These are phyloP conservation scores for Oophaga sylvatica DNA, from an alignment of 2,797 vertebrate genomes.

Conservation along the genomic window DNA sequence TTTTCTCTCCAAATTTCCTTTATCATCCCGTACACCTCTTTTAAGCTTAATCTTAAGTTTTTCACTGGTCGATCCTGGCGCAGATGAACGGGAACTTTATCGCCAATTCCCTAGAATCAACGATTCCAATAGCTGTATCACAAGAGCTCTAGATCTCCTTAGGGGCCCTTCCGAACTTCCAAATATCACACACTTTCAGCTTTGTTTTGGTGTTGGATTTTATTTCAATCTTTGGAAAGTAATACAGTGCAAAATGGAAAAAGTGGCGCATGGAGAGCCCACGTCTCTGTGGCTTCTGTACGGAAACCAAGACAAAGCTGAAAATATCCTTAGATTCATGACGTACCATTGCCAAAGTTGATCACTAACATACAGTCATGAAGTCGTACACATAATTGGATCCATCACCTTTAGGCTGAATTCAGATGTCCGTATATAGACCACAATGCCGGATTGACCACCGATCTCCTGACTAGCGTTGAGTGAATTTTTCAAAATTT, in stretches of 20 bases:
- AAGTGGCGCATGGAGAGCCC: too few relatives aligned
- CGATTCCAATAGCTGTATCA: background rate
- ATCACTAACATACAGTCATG: background rate
- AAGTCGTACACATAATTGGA: background rate
- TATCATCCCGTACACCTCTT: slow-evolving; percentile 70
- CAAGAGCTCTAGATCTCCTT: background rate
- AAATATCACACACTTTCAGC: too few relatives aligned
- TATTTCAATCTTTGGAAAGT: too few relatives aligned
- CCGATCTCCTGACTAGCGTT: too few relatives aligned
- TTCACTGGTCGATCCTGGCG: slow-evolving; percentile 71
- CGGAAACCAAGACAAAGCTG: too few relatives aligned
- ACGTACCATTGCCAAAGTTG: background rate
- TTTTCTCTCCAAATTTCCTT: slow-evolving; percentile 78
- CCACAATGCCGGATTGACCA: too few relatives aligned
- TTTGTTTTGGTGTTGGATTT: too few relatives aligned
- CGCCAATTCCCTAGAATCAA: slow-evolving; percentile 70
- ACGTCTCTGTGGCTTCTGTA: too few relatives aligned
- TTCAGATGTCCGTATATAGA: too few relatives aligned
- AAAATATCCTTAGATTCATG: background rate
- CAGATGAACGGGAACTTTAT: slow-evolving; percentile 72
- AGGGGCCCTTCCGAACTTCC: too few relatives aligned
- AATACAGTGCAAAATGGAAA: too few relatives aligned
- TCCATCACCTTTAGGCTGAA: background rate
- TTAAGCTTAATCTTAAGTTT: slow-evolving; percentile 74
- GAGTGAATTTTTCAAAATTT: too few relatives aligned